phyloP scores from a whole-genome alignment of 2,113 vertebrate genomes.

The Solea senegalensis region DNA sequence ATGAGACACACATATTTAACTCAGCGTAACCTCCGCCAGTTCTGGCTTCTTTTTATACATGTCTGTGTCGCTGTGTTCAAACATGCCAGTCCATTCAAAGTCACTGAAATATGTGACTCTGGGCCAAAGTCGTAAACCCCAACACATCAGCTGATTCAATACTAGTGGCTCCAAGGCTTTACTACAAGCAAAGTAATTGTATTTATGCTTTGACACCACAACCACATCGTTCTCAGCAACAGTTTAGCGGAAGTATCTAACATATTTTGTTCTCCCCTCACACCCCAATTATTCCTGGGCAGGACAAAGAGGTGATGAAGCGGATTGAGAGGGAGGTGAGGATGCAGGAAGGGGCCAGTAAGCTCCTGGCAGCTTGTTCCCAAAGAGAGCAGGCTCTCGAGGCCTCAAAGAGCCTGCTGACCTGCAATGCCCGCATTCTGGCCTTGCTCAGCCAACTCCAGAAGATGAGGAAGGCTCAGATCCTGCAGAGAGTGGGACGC shows the following conservation, averaged over 20 bases:
- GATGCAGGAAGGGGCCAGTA: slow-evolving; percentile 86
- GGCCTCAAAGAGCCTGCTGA: slow-evolving; percentile 86
- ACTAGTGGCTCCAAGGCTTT: too few species aligned
- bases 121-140: background rate
- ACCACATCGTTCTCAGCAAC: background rate
- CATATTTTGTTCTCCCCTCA: too few species aligned
- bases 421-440: slow-evolving; percentile 85
- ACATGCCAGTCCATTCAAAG: background rate
- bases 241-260: background rate
- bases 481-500: slow-evolving; percentile 75
- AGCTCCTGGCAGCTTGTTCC: slow-evolving; percentile 86
- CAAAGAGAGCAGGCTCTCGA: slow-evolving; percentile 88
- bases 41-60: slow-evolving; percentile 11
- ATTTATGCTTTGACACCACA: background rate
- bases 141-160: background rate
- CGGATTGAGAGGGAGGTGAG: slow-evolving; percentile 88
- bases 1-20: slow-evolving; percentile 2
- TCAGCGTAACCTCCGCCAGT: background rate
- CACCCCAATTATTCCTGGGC: background rate
- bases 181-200: too few species aligned
- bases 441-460: slow-evolving; percentile 87
- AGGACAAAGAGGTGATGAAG: slow-evolving; percentile 85
- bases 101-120: too few species aligned
- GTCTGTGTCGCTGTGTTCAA: background rate
- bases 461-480: slow-evolving; percentile 83